Evolutionary conservation across 1,140 invertebrate species (phyloP), one percentile per base, ranked within the genome.

Genomic region (Solen grandis): DNA sequence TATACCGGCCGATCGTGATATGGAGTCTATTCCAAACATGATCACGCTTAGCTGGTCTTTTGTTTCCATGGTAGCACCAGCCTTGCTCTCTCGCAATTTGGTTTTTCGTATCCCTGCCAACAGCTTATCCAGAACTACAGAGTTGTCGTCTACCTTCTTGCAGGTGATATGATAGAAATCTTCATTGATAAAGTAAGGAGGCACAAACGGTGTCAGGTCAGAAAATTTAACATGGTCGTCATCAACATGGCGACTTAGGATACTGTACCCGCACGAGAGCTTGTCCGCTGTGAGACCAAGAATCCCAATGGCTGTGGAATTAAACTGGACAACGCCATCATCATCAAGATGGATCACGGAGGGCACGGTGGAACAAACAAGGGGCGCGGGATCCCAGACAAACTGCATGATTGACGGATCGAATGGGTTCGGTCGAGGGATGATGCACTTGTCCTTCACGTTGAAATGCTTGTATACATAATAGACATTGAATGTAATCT

Each of bases 1-100:
- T 66, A 96, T 94, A 72, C 97, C 95, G 91, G 97, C 97, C 62
- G 97, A 92, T 59, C 96, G 93, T 0, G 97, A 98, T 3, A 97
- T 94, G 1, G 96, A 95, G 88, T 98, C 0, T 96, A 98, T 93
- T 0, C 97, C 97, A 27, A 98, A 89, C 5, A 98, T 92, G 31
- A 97, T 92, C 0, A 98, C 93, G 84, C 89, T 92, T 31, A 90
- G 65, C 3, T 76, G 68, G 5, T 84, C 59, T 52, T 13, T 46
- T 16, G 84, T 80, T 52, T 83, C 84, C 41, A 8, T 8, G 8
- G 41, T 46, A 46, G 8, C 19, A 19, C 41, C 41, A 19, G 19
- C 41, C n/a, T n/a, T n/a, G n/a, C n/a, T n/a, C n/a, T n/a, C n/a
- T n/a, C n/a, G n/a, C n/a, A n/a, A n/a, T n/a, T n/a, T n/a, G 77